A percentile compares a stretch with the other conserved stretches of the same genome.
phyloP scores from a whole-genome alignment of 1,140 invertebrate species.

The Pantala flavescens region DNA sequence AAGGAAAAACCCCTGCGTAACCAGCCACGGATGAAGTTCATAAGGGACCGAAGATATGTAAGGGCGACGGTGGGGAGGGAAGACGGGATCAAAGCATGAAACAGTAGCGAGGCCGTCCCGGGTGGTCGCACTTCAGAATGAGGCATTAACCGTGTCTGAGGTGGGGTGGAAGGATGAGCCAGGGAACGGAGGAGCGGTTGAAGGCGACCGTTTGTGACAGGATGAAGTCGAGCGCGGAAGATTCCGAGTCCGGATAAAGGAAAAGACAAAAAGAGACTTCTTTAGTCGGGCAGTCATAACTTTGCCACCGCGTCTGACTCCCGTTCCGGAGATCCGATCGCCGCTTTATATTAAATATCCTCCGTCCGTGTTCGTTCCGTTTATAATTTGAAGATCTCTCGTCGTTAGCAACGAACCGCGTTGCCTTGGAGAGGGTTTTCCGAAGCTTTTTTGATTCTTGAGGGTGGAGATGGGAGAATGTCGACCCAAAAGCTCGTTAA shows the following conservation, averaged over 20 bases:
- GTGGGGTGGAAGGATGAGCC: not conserved
- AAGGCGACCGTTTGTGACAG: not conserved
- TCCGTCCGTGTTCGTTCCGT: too few relatives aligned
- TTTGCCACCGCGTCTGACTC: not conserved
- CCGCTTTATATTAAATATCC: too few relatives aligned
- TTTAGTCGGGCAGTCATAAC: not conserved
- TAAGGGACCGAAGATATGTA: too few relatives aligned
- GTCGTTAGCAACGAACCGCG: too few relatives aligned
- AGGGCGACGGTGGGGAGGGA: not conserved
- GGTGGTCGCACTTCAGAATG: not conserved
- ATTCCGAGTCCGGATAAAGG: not conserved
- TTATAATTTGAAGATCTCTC: too few relatives aligned
- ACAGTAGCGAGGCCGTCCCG: not conserved
- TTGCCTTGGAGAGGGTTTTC: too few relatives aligned
- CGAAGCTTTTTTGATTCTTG: too few relatives aligned
- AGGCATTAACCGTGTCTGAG: not conserved
- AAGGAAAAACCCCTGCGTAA: too few relatives aligned
- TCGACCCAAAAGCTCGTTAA: too few relatives aligned
- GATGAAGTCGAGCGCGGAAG: not conserved
- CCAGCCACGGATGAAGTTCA: too few relatives aligned
- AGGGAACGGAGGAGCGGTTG: not conserved
- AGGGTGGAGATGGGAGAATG: too few relatives aligned
- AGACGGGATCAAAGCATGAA: slow-evolving; percentile 5
- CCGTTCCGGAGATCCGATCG: too few relatives aligned
- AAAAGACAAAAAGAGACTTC: not conserved